Percentiles rank a stretch among this genome's conserved stretches.
Conservation (phyloP, 2,113 vertebrate species). For the Pseudorhombus dupliciocellatus region DNA sequence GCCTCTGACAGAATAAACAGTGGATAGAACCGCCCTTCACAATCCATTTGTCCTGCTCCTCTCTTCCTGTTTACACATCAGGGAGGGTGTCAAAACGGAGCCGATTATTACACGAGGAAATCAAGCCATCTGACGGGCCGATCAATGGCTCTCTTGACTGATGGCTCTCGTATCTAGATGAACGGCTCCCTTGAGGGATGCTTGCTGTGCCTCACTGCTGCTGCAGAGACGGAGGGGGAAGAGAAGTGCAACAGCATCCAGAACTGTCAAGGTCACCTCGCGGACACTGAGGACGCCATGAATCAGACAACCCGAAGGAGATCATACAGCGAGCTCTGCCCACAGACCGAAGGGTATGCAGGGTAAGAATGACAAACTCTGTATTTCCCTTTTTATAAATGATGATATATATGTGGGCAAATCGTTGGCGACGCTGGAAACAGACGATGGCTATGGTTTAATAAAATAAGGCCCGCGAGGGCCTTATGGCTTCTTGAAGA, state of each 20-base stretch:
- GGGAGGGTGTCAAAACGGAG: slow-evolving; percentile 69
- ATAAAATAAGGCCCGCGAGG: slow-evolving; percentile 40
- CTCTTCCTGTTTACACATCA: slow-evolving; percentile 62
- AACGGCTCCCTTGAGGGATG: slow-evolving; percentile 67
- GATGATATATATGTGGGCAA: slow-evolving; percentile 3
- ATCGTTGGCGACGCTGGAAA: neutral
- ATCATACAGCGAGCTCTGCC: slow-evolving; percentile 31
- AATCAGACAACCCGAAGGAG: slow-evolving; percentile 33
- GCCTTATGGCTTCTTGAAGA: slow-evolving; percentile 52
- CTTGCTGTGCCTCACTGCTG: slow-evolving; percentile 42
- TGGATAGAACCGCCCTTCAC: slow-evolving; percentile 57
- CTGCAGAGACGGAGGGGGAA: slow-evolving; percentile 38
- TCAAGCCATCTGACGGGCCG: slow-evolving; percentile 72
- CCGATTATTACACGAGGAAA: slow-evolving; percentile 78
- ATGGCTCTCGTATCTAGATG: slow-evolving; percentile 77
- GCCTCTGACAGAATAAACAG: slow-evolving; percentile 21
- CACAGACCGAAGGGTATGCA: slow-evolving; percentile 4
- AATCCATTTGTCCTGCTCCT: slow-evolving; percentile 63
- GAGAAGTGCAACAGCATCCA: slow-evolving; percentile 32
- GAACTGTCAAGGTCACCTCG: slow-evolving; percentile 67
- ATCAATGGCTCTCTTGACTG: slow-evolving; percentile 78
- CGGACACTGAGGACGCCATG: slow-evolving; percentile 24
- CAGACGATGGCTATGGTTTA: slow-evolving; percentile 32
- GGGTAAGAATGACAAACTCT: slow-evolving; percentile 4
- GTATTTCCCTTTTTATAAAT: slow-evolving; percentile 1